phyloP scores from a whole-genome alignment of 1,140 invertebrate species.

The Tetramorium simillimum region DNA sequence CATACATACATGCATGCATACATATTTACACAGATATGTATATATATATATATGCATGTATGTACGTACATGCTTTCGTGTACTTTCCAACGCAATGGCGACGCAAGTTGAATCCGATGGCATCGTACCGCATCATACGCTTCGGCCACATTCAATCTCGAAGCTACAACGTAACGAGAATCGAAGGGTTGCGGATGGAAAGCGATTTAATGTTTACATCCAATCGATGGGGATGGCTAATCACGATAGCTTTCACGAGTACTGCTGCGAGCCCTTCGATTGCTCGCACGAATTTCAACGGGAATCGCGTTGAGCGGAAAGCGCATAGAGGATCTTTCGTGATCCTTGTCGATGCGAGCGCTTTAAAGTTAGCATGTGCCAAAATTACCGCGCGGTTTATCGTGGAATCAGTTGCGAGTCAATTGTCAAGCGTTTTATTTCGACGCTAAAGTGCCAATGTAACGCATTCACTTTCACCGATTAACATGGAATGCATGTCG shows the following conservation, averaged over 20 bases:
- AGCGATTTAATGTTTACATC: not conserved
- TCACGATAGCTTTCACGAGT: not conserved
- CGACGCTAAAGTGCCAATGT: not conserved
- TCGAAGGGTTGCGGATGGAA: slow-evolving; percentile 24
- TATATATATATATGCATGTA: not conserved
- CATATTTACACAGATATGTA: not conserved
- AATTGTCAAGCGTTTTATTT: not conserved
- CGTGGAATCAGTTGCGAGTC: not conserved
- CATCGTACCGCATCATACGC: slow-evolving; percentile 34
- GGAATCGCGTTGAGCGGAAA: slow-evolving; percentile 39
- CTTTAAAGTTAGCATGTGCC: slow-evolving; percentile 22
- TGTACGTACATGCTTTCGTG: not conserved
- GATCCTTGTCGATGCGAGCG: not conserved
- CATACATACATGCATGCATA: not conserved
- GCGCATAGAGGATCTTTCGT: not conserved
- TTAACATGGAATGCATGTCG: not conserved
- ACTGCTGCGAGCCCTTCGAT: not conserved
- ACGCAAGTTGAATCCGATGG: slow-evolving; percentile 28
- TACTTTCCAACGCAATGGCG: slow-evolving; percentile 28
- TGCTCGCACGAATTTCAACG: not conserved
- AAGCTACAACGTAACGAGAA: not conserved
- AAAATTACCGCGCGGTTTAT: slow-evolving; percentile 9
- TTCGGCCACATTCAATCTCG: slow-evolving; percentile 20
- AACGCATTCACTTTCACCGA: slow-evolving; percentile 15
- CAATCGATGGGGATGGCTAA: not conserved